phyloP scores from a whole-genome alignment of 2,797 vertebrate genomes.

The Danio kyathit region DNA sequence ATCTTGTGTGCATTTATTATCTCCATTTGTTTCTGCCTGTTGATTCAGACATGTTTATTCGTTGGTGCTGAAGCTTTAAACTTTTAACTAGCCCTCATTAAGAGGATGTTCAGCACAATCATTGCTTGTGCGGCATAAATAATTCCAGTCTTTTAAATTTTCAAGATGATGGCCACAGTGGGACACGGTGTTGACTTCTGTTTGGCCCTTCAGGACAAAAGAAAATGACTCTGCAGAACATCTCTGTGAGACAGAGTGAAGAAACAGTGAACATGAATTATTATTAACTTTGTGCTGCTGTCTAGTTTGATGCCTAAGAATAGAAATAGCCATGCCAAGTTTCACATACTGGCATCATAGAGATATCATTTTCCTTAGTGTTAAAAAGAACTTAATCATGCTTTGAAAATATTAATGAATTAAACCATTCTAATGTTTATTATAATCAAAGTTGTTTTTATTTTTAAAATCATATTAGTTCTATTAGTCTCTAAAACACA shows the following conservation, averaged over 20 bases:
- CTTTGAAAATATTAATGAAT: slow-evolving; percentile 12
- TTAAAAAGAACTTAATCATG: slow-evolving; percentile 13
- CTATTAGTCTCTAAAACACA: slow-evolving; percentile 8
- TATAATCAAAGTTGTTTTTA: too few relatives aligned
- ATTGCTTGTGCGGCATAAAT: slow-evolving; percentile 22
- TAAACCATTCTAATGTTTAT: slow-evolving; percentile 4
- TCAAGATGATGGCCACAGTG: slow-evolving; percentile 18
- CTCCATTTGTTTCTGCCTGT: slow-evolving; percentile 1
- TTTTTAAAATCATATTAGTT: neutral
- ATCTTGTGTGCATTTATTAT: slow-evolving; percentile 7
- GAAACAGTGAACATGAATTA: neutral
- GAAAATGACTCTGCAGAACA: slow-evolving; percentile 16
- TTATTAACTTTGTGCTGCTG: slow-evolving; percentile 22
- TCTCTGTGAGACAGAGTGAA: neutral
- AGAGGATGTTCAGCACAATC: slow-evolving; percentile 18
- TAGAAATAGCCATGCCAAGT: slow-evolving; percentile 31
- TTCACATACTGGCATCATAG: slow-evolving; percentile 24
- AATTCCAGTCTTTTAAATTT: slow-evolving; percentile 41
- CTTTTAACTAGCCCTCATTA: slow-evolving; percentile 22
- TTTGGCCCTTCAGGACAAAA: slow-evolving; percentile 46
- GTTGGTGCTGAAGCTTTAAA: neutral
- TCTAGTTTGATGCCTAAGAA: slow-evolving; percentile 25
- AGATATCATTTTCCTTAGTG: slow-evolving; percentile 9
- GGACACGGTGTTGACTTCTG: slow-evolving; percentile 33
- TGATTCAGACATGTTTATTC: slow-evolving; percentile 9